Base-by-base conservation (phyloP, 2,888 invertebrate species). In the Laothoe populi region DNA sequence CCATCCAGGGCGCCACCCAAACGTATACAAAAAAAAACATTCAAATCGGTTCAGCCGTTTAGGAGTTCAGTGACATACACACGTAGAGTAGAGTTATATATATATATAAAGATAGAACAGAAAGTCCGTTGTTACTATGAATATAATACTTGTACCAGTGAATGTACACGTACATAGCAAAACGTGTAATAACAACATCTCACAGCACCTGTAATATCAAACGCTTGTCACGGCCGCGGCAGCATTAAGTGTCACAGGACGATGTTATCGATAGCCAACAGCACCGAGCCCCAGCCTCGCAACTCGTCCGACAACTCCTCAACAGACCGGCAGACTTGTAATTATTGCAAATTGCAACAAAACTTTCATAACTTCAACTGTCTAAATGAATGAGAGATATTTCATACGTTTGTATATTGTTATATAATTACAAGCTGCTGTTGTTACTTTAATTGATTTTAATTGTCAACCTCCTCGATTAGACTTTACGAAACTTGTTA, bases 371-470 rank as follows among this genome's bases (percentile, higher is more conserved):
- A 87, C 82, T 77, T 75, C 46, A 58, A 38, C 57, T 62, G 62
- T 62, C 58, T 83, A 83, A 83, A 84, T 53, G 86, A 89, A 89
- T 88, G 84, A 86, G 83, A 87, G 81, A 89, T 88, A 90, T 86
- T 87, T 87, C 87, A 88, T 81, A 72, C 79, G 77, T 78, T 79
- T 78, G 79, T 78, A 78, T 77, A 79, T 82, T 84, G 86, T 85
- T 84, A 75, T 79, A 81, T 91, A 89, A 90, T 90, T 87, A 84
- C 79, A 88, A 71, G 76, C 83, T 83, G 78, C 83, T 73, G 81
- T 81, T 82, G 81, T 85, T 84, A 81, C 81, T 79, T 75, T 91
- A 90, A 90, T 91, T 88, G 87, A 90, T 86, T 90, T 89, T 88
- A 89, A 91, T 92, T 88, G 82, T 83, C 77, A 81, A 73, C 67